Evolutionary conservation across 2,888 invertebrate species (phyloP).

Genomic region (Cactoblastis cactorum): DNA sequence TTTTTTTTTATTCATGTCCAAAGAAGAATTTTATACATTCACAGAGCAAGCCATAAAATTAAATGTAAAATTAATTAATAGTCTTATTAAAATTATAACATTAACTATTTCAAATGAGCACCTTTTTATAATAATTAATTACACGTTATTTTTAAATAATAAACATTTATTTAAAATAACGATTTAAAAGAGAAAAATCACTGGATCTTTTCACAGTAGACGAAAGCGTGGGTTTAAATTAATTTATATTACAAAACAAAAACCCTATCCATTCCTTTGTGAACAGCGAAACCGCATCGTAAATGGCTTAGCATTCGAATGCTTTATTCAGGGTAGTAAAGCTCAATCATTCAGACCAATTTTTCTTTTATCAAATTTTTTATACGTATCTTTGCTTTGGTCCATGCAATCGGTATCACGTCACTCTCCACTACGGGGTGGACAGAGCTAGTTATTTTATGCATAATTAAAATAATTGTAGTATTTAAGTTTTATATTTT

Average conservation of each 20-base stretch:
- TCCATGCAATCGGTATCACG: too few species aligned
- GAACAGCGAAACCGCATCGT: constrained; percentile 10
- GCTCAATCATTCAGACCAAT: neutral
- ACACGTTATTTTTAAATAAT: neutral
- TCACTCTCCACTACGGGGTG: too few species aligned
- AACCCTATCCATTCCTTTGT: constrained; percentile 12
- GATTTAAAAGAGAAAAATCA: too few species aligned
- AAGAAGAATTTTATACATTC: neutral
- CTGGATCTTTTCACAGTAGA: constrained; percentile 8
- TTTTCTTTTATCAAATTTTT: neutral
- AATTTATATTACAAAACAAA: neutral
- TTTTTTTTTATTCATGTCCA: neutral
- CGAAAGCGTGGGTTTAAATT: constrained; percentile 4
- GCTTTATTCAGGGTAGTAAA: neutral
- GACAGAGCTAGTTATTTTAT: too few species aligned
- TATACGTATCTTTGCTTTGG: too few species aligned
- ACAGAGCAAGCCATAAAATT: neutral
- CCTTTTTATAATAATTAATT: neutral
- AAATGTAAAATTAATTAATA: neutral
- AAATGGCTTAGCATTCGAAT: constrained; percentile 10
- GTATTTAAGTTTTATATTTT: too few species aligned
- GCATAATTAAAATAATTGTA: too few species aligned
- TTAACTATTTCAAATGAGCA: constrained; percentile 5
- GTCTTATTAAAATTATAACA: neutral
- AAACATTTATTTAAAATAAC: neutral